Percentiles rank a stretch among this genome's conserved stretches.
Evolutionary conservation across 2,113 vertebrate genomes (phyloP).

Genomic region (Theropithecus gelada): DNA sequence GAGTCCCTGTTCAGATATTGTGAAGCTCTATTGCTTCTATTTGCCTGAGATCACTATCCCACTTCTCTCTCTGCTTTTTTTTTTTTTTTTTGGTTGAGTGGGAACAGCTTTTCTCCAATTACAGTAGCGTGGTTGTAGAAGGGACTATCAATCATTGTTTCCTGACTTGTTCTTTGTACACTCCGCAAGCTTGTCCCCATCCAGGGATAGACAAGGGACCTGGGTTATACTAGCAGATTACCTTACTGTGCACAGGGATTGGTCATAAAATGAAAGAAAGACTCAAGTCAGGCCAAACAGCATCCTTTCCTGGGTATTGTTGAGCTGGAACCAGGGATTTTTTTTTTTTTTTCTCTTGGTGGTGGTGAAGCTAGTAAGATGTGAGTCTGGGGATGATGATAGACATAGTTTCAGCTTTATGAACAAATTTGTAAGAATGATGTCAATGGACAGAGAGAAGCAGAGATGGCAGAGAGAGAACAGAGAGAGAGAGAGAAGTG

Average conservation of each 20-base stretch:
- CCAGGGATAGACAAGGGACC: not conserved
- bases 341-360: not conserved
- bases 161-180: not conserved
- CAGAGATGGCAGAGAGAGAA: not conserved
- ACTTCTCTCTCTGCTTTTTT: not conserved
- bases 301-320: not conserved
- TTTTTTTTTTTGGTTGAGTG: no score
- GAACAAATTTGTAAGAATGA: not conserved
- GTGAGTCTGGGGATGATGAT: not conserved
- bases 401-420: not conserved
- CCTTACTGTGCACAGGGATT: not conserved
- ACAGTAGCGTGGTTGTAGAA: not conserved
- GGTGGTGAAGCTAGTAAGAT: not conserved
- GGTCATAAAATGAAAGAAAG: not conserved
- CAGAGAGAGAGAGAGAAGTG: not conserved
- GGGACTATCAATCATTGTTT: not conserved
- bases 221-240: not conserved
- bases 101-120: not conserved
- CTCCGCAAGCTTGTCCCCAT: not conserved
- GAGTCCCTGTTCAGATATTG: not conserved
- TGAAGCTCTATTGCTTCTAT: not conserved
- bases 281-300: not conserved
- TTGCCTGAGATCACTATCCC: not conserved
- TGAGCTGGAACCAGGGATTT: not conserved
- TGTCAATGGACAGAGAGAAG: not conserved